A percentile compares a stretch with the other conserved stretches of the same genome.
phyloP scores from a whole-genome alignment of 2,113 vertebrate species.

The Myrmecophaga tridactyla region DNA sequence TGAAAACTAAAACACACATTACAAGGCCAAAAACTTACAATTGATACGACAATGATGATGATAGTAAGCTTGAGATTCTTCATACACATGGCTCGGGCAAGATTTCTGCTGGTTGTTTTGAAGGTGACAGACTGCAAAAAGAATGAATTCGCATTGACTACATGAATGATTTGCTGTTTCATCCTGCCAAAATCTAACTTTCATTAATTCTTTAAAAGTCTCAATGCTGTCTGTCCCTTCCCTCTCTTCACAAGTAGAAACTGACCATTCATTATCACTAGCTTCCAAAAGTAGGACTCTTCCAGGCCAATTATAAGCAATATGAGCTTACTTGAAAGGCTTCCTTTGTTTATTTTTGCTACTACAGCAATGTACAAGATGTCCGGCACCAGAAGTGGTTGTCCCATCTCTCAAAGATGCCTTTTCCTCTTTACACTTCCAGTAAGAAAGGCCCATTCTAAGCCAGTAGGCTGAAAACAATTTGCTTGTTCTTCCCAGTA shows the following conservation, averaged over 20 bases:
- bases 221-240: background rate
- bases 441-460: slow-evolving; percentile 37
- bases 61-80: too few species aligned
- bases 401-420: background rate
- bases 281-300: background rate
- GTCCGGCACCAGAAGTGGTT: background rate
- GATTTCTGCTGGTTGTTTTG: too few species aligned
- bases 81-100: too few species aligned
- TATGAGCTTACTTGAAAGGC: background rate
- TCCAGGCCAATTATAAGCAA: background rate
- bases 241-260: slow-evolving; percentile 1
- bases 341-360: background rate
- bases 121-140: slow-evolving; percentile 93
- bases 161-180: background rate
- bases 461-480: background rate
- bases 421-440: background rate
- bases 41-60: slow-evolving; percentile 89
- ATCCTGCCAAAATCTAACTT: background rate
- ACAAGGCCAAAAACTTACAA: slow-evolving; percentile 71
- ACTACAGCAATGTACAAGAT: background rate
- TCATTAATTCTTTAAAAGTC: background rate
- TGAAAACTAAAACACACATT: slow-evolving; percentile 26
- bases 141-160: background rate
- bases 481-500: background rate
- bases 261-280: background rate